Evolutionary conservation across 2,797 vertebrate genomes (phyloP).

Genomic region (Australoheros facetus): DNA sequence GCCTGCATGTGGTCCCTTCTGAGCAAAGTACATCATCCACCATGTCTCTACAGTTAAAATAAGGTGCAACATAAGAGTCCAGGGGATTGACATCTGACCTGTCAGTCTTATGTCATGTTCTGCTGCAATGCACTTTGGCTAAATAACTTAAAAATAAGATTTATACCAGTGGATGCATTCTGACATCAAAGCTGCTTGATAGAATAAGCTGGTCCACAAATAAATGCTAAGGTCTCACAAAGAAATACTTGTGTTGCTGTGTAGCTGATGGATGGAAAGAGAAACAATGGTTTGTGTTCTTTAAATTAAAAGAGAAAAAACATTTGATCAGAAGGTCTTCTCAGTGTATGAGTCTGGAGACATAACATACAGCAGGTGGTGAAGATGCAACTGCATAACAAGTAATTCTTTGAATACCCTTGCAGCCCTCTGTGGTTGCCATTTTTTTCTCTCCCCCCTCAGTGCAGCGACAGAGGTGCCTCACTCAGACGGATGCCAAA

Average conservation of each 20-base stretch:
- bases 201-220: not conserved
- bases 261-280: not conserved
- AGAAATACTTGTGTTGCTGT: not conserved
- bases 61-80: slow-evolving; percentile 14
- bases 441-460: slow-evolving; percentile 11
- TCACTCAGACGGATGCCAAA: slow-evolving; percentile 26
- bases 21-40: slow-evolving; percentile 59
- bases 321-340: not conserved
- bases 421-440: not conserved
- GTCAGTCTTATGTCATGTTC: not conserved
- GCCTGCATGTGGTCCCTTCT: slow-evolving; percentile 6
- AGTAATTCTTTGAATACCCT: slow-evolving; percentile 5
- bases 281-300: not conserved
- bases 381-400: not conserved
- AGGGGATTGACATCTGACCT: slow-evolving; percentile 10
- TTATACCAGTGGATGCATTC: not conserved
- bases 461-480: slow-evolving; percentile 29
- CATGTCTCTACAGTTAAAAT: slow-evolving; percentile 28
- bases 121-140: not conserved
- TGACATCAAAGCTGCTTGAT: not conserved
- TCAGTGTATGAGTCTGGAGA: not conserved
- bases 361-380: not conserved
- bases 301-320: no score
- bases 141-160: not conserved
- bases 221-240: not conserved